These are phyloP conservation scores for Drymodes brunneopygia DNA, from an alignment of 2,113 vertebrate species.

Conservation along the genomic window DNA sequence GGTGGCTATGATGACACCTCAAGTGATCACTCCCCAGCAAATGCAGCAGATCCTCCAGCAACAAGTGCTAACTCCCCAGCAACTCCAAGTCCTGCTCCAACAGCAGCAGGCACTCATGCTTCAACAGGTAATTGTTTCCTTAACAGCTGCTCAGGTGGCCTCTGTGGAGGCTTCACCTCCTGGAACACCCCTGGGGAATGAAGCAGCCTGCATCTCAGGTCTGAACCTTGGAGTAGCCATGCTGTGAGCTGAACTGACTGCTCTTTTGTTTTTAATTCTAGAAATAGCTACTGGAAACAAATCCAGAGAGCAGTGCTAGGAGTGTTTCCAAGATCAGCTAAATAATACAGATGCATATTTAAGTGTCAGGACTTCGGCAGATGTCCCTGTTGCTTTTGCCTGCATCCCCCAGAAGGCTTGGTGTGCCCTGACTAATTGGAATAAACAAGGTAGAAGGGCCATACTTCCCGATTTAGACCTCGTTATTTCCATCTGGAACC, in stretches of 20 bases:
- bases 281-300: slow-evolving; percentile 47
- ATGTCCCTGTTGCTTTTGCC: slow-evolving; percentile 7
- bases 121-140: slow-evolving; percentile 86
- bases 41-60: slow-evolving; percentile 99
- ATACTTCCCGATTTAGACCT: not conserved
- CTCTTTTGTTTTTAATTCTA: slow-evolving; percentile 20
- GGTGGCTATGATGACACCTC: slow-evolving; percentile 99
- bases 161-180: not conserved
- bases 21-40: slow-evolving; percentile 99
- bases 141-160: not conserved
- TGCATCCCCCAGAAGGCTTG: not conserved
- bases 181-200: rapidly evolving
- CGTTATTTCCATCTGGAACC: not conserved
- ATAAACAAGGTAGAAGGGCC: not conserved
- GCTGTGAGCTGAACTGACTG: not conserved
- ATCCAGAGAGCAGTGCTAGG: slow-evolving; percentile 6
- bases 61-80: slow-evolving; percentile 99
- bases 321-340: slow-evolving; percentile 22
- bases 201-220: not conserved
- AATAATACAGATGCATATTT: slow-evolving; percentile 40
- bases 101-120: slow-evolving; percentile 99
- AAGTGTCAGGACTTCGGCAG: slow-evolving; percentile 35
- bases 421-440: not conserved
- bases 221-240: not conserved
- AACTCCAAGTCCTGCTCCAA: slow-evolving; percentile 98